These are phyloP conservation scores for Euspilapteryx auroguttella DNA, from an alignment of 2,888 invertebrate species.

Conservation along the genomic window DNA sequence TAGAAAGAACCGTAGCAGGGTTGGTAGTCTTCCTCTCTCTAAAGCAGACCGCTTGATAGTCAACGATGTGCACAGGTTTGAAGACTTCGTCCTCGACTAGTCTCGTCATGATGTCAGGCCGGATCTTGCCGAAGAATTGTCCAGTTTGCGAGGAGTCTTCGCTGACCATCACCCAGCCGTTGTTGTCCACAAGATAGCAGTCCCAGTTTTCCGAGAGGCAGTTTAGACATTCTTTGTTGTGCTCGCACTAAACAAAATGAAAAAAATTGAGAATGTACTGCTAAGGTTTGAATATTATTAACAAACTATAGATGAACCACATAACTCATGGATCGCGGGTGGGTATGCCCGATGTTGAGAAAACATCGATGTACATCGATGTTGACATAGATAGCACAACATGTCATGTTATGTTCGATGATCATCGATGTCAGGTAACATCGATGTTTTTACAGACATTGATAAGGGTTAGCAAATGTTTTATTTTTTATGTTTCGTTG, in stretches of 20 bases:
- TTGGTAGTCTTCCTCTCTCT: constrained; percentile 66
- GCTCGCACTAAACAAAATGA: constrained; percentile 35
- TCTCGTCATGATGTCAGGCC: constrained; percentile 75
- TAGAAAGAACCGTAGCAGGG: constrained; percentile 58
- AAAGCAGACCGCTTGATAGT: constrained; percentile 90
- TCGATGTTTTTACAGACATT: too few relatives aligned
- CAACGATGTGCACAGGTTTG: constrained; percentile 73
- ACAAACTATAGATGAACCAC: too few relatives aligned
- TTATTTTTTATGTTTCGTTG: too few relatives aligned
- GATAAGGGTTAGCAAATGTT: too few relatives aligned
- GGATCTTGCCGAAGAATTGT: constrained; percentile 78
- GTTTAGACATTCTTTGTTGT: constrained; percentile 40
- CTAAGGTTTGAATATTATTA: too few relatives aligned
- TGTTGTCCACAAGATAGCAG: constrained; percentile 87
- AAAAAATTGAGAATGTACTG: background rate
- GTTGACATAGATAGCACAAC: too few relatives aligned
- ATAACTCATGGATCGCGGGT: too few relatives aligned
- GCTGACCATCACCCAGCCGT: constrained; percentile 84
- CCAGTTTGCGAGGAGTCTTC: constrained; percentile 75
- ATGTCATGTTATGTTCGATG: too few relatives aligned
- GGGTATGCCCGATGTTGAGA: too few relatives aligned
- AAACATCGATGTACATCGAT: too few relatives aligned
- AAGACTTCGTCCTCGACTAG: constrained; percentile 76
- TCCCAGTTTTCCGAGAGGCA: constrained; percentile 67
- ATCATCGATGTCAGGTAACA: too few relatives aligned